Base-by-base conservation (phyloP, 2,888 invertebrate species). In the Epiblema foenella region DNA sequence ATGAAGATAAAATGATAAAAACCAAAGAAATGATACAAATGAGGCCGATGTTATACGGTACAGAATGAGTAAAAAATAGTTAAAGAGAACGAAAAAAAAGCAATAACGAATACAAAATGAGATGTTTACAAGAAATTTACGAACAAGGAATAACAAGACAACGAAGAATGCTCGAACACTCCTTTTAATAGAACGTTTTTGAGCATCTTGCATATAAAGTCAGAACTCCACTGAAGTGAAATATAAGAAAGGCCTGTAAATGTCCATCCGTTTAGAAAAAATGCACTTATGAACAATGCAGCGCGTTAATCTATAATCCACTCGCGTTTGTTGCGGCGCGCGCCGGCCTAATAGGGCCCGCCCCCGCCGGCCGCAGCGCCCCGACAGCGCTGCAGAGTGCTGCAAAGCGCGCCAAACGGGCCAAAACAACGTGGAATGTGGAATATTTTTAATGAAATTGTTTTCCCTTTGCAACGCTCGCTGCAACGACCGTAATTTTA, bases 401-500 rank as follows among this genome's bases (percentile, higher is more conserved):
- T 17, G 20, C 67, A 20, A 51, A 51, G 33, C 81, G 74, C 72
- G 74, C 75, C 76, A 77, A 69, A 33, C 58, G 59, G 46, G 46
- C 51, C 75, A 76, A 74, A 72, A 76, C 72, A 74, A 69, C 72
- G 69, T 57, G 76, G 78, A 74, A 76, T 71, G 81, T 76, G 74
- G 79, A 84, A 83, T 83, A 85, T 85, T 85, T 83, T 82, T 80
- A 85, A 83, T 84, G 77, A 86, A 84, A 85, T 83, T 83, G 78
- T 83, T 83, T 81, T 76, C 76, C 75, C 74, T 77, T 75, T 77
- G 74, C 75, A 64, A 18, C 64, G 52, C 37, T 64, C 74, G 73
- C 75, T 74, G 76, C 77, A 77, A 72, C 74, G 75, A 77, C 67
- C 72, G 76, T 79, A 78, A 80, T 82, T 85, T 79, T 78, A 81